Conservation (phyloP, 1,140 invertebrate genomes). For the Drosophila athabasca region DNA sequence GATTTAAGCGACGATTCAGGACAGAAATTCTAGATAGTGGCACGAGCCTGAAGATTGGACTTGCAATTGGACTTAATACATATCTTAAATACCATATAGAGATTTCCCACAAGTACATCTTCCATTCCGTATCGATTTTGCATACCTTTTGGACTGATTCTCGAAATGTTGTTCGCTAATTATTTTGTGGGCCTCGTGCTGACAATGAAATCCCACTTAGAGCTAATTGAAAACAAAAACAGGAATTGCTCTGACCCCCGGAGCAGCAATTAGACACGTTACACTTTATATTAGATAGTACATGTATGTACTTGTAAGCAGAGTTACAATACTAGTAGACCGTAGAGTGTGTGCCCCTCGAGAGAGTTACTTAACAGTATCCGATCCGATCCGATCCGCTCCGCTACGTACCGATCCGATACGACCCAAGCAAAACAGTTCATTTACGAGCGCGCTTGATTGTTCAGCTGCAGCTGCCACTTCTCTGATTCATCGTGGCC, state of each 20-base stretch:
- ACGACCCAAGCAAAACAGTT: constrained; percentile 34
- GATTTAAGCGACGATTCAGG: no score
- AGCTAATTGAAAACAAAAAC: background rate
- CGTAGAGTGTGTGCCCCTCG: constrained; percentile 24
- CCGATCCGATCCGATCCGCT: background rate
- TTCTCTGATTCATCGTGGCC: constrained; percentile 23
- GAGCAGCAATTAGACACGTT: constrained; percentile 17
- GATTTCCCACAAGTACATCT: no score
- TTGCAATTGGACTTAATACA: no score
- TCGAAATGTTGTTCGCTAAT: no score
- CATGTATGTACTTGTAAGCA: background rate
- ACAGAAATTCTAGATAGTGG: no score
- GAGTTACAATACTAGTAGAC: background rate
- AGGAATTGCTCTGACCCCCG: constrained; percentile 26
- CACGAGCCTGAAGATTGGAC: no score
- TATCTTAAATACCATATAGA: no score
- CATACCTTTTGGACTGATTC: no score
- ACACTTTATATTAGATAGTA: background rate
- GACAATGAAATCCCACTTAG: no score
- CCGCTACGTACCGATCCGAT: background rate
- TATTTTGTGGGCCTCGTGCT: no score
- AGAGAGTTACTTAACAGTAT: constrained; percentile 46
- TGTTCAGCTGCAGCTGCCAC: constrained; percentile 25
- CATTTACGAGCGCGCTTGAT: constrained; percentile 43
- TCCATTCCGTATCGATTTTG: no score